Evolutionary conservation across 2,797 vertebrate genomes (phyloP), one percentile per base, ranked within the genome.

Genomic region (Podargus strigoides): DNA sequence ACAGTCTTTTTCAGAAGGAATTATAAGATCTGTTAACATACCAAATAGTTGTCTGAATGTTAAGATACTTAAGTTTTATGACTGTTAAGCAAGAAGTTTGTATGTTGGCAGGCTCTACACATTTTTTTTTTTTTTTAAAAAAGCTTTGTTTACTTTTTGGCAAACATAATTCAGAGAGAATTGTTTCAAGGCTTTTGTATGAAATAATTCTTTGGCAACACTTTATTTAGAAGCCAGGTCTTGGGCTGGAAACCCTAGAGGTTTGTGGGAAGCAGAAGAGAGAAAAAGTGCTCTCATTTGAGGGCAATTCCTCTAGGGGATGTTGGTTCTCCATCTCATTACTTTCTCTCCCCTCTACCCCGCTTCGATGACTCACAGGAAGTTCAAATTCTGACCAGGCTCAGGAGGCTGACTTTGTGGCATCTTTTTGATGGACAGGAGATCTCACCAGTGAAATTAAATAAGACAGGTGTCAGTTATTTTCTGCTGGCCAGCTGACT

Each of bases 111-210:
- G 34, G 6, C 7, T 89, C 7, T 63, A 17, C 13, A 53, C 49
- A n/a, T n/a, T n/a, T n/a, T n/a, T n/a, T n/a, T n/a, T n/a, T n/a
- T n/a, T n/a, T n/a, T n/a, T n/a, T n/a, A n/a, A n/a, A n/a, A n/a
- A n/a, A n/a, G n/a, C n/a, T n/a, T 67, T 87, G 11, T 84, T 83
- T 84, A 14, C 59, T 82, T 95, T 95, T 82, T 94, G 46, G 73
- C 76, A 87, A 64, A 66, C 60, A 56, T 80, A 64, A 83, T 90
- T 53, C 69, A 77, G 73, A 60, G 55, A 83, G 32, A 73, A 69
- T 87, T 83, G 47, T 83, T 92, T 91, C 34, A 80, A 87, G 47
- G 62, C 67, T 86, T 94, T 88, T 89, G 23, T 74, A 41, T 80
- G 56, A 95, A 95, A 85, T 79, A 82, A 50, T 74, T 93, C 2